These are phyloP conservation scores for Mythimna loreyi DNA, from an alignment of 2,888 invertebrate species.

Conservation along the genomic window DNA sequence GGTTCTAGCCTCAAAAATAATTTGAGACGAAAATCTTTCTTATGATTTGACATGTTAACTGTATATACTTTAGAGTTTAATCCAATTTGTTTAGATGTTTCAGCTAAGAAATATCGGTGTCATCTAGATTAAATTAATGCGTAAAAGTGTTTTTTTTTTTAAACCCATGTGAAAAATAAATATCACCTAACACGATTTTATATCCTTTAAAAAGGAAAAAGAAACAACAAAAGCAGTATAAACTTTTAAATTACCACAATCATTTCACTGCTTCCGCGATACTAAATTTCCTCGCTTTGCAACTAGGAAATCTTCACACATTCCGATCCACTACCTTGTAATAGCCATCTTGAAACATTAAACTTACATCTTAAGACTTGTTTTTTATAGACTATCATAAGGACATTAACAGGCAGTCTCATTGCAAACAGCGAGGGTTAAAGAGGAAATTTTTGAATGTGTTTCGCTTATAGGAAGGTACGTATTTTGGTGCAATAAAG, in stretches of 20 bases:
- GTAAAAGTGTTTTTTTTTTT: no score
- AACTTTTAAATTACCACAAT: background rate
- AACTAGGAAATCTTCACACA: slow-evolving; percentile 23
- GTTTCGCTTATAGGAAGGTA: slow-evolving; percentile 70
- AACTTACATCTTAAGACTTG: slow-evolving; percentile 64
- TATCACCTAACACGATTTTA: no score
- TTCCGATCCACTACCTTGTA: slow-evolving; percentile 50
- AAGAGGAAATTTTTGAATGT: slow-evolving; percentile 77
- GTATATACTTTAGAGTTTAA: no score
- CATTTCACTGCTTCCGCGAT: background rate
- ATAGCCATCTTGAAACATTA: slow-evolving; percentile 51
- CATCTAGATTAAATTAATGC: no score
- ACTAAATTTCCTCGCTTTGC: slow-evolving; percentile 5
- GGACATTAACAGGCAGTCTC: slow-evolving; percentile 72
- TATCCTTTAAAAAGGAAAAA: no score
- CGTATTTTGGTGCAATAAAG: slow-evolving; percentile 82
- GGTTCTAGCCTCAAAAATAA: no score
- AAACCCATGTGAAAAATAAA: no score
- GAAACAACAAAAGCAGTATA: background rate
- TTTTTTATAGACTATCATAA: slow-evolving; percentile 73
- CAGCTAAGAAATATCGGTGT: no score
- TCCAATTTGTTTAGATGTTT: no score
- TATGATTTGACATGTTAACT: no score
- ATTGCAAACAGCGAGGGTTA: slow-evolving; percentile 70
- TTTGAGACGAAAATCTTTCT: no score